Conservation (phyloP, 2,888 invertebrate species). For the Cheilosia vernalis region DNA sequence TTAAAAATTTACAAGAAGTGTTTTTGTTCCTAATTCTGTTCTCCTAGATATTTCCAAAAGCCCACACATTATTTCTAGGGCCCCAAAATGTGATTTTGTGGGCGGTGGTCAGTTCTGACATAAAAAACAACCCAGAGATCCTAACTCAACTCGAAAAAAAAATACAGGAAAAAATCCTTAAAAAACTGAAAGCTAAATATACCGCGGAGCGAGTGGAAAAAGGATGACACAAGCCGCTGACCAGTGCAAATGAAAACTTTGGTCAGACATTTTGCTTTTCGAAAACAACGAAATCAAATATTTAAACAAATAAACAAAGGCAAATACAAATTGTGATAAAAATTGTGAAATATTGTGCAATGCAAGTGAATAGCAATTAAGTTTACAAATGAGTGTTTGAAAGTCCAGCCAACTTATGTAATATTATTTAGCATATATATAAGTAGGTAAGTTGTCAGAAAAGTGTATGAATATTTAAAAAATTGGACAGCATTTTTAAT, state of each 20-base stretch:
- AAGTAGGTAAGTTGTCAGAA: background rate
- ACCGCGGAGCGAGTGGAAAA: background rate
- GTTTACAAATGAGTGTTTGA: conserved; percentile 5
- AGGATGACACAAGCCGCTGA: conserved; percentile 3
- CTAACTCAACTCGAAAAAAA: background rate
- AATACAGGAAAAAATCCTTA: background rate
- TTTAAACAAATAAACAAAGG: background rate
- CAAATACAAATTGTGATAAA: background rate
- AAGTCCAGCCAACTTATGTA: conserved; percentile 23
- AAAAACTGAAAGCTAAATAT: background rate
- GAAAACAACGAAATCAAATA: background rate
- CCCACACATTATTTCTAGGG: background rate
- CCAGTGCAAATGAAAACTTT: background rate
- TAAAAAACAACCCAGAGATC: background rate
- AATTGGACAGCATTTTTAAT: background rate
- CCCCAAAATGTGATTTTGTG: background rate
- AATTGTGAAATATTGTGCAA: conserved; percentile 2
- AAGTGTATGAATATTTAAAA: background rate
- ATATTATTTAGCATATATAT: background rate
- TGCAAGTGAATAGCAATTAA: background rate
- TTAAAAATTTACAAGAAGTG: background rate
- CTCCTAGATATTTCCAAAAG: no score
- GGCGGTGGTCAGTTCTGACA: conserved; percentile 25
- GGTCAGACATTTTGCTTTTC: background rate
- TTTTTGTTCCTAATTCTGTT: background rate